Evolutionary conservation across 2,888 invertebrate species (phyloP).

Genomic region (Drosophila prolongata): DNA sequence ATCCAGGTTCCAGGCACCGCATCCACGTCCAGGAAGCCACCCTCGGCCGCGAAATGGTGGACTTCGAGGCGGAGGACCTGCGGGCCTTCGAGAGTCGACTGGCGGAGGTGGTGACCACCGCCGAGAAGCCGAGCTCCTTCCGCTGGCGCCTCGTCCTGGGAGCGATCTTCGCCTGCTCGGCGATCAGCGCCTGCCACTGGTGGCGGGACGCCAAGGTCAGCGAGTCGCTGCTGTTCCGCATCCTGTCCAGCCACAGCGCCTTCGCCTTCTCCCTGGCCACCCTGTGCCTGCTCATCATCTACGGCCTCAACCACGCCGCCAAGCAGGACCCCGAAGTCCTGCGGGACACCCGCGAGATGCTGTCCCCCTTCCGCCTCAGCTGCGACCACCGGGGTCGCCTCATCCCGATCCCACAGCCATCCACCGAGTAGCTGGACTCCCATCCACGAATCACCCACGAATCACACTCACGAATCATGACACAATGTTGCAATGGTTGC

Average conservation of each 20-base stretch:
- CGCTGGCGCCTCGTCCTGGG: conserved; percentile 17
- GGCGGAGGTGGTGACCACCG: conserved; percentile 5
- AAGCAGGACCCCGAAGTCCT: background rate
- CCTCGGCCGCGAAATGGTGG: background rate
- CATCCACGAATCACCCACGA: background rate
- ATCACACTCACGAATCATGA: background rate
- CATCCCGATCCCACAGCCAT: background rate
- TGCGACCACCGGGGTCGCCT: conserved; percentile 26
- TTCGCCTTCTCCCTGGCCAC: conserved; percentile 21
- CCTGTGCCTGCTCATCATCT: conserved; percentile 16
- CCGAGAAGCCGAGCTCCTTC: background rate
- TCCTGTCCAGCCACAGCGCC: conserved; percentile 20
- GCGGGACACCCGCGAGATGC: background rate
- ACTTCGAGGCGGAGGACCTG: conserved; percentile 20
- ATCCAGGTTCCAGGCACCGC: background rate
- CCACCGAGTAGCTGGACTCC: background rate
- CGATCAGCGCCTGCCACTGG: conserved; percentile 30
- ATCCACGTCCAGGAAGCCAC: background rate
- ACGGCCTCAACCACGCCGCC: background rate
- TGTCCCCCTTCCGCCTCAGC: conserved; percentile 3
- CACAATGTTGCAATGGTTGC: background rate
- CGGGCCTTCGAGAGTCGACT: conserved; percentile 27
- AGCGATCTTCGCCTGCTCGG: conserved; percentile 20
- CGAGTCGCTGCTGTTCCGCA: background rate
- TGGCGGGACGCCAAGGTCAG: conserved; percentile 1